A percentile compares a stretch with the other conserved stretches of the same genome.
phyloP scores from a whole-genome alignment of 2,113 vertebrate genomes.

The Alexandromys fortis region DNA sequence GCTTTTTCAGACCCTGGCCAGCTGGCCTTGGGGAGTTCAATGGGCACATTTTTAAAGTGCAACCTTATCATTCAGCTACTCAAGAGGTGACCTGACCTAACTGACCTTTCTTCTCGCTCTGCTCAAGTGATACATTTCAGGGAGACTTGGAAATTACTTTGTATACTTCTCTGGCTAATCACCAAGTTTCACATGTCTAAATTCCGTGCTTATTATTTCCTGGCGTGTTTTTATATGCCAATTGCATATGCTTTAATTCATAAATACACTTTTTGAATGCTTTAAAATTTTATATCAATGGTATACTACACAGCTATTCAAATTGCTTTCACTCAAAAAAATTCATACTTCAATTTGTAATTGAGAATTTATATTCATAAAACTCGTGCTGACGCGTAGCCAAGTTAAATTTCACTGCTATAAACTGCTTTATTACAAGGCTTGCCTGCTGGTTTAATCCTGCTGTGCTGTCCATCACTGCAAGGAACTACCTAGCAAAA shows the following conservation, averaged over 20 bases:
- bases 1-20: too few species aligned
- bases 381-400: background rate
- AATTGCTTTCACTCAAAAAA: background rate
- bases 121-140: background rate
- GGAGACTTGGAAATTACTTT: slow-evolving; percentile 15
- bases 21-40: background rate
- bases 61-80: background rate
- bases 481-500: background rate
- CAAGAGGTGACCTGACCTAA: background rate
- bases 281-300: background rate
- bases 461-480: background rate
- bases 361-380: background rate
- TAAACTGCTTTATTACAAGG: background rate
- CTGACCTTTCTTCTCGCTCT: background rate
- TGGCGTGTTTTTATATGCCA: slow-evolving; percentile 11
- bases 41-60: background rate
- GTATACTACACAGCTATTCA: background rate
- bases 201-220: background rate
- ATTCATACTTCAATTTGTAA: background rate
- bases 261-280: background rate
- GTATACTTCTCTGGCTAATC: background rate
- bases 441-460: background rate
- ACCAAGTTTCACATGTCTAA: background rate
- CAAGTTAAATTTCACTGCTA: slow-evolving; percentile 8
- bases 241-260: background rate